These are phyloP conservation scores for Coptotermes formosanus DNA, from an alignment of 1,140 invertebrate species.

Conservation along the genomic window DNA sequence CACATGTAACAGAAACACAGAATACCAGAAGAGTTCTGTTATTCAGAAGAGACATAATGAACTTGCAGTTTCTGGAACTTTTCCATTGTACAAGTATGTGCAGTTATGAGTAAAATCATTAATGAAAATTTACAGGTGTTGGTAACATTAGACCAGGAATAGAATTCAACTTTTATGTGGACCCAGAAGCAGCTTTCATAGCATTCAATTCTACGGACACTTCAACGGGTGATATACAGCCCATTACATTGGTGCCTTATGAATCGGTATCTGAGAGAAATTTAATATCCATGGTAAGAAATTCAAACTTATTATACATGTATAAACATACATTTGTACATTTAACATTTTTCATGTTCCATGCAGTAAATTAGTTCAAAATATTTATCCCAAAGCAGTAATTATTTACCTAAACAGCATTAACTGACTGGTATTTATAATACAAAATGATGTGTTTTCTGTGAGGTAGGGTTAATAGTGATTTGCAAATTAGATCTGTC, in stretches of 20 bases:
- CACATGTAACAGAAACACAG: no score
- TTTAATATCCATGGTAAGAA: slow-evolving; percentile 43
- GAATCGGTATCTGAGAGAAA: slow-evolving; percentile 43
- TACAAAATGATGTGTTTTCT: no score
- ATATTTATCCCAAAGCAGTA: no score
- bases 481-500: no score
- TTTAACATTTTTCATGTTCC: no score
- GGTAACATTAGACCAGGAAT: slow-evolving; percentile 54
- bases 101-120: neutral
- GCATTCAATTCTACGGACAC: slow-evolving; percentile 48
- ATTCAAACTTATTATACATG: neutral
- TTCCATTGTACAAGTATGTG: neutral
- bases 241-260: slow-evolving; percentile 49
- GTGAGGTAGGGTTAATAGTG: no score
- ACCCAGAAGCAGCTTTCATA: slow-evolving; percentile 63
- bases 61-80: neutral
- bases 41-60: neutral
- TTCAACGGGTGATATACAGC: slow-evolving; percentile 20
- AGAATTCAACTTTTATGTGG: slow-evolving; percentile 67
- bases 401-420: no score
- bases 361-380: no score
- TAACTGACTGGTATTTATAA: no score
- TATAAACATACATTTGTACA: no score
- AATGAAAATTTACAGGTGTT: slow-evolving; percentile 35
- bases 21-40: no score